Evolutionary conservation across 1,140 invertebrate species (phyloP), one percentile per base, ranked within the genome.

Genomic region (Drosophila ficusphila): DNA sequence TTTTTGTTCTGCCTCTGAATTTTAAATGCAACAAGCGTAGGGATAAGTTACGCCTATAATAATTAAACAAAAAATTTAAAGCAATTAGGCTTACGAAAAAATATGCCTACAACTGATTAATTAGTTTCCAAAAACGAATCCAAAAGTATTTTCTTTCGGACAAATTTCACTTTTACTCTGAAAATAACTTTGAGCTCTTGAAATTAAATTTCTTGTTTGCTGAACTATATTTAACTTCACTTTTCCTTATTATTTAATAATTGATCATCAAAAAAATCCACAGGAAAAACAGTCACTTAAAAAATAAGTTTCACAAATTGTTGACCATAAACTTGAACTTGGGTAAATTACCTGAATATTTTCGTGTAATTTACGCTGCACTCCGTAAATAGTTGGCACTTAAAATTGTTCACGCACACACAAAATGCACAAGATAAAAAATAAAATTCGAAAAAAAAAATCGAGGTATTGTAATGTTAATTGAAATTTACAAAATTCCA

Each of bases 321-420:
- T 36, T 23, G 34, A n/a, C 53, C 51, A 58, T 58, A 41, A 58
- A 61, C 54, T 53, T 57, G 54, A 57, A 57, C 47, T 53, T n/a
- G 14, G 4, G 54, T 25, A n/a, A 60, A 25, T 61, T 61, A 61
- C 58, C 58, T 61, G 58, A 31, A 61, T 42, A 41, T 54, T 58
- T 58, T 9, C 14, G 42, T 25, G 48, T 53, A 58, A 58, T 58
- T 34, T 54, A 54, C 29, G 48, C 11, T 41, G 27, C 16, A 23
- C 19, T 23, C 23, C 33, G 21, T 16, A 21, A 54, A 36, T 60
- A 38, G 21, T 38, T 38, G 51, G 18, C 56, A 60, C 57, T 61
- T 60, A 25, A 60, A 61, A 61, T 61, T 61, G 18, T 61, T 61
- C 23, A 23, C 34, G 21, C 36, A 29, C 51, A 29, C 51, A 41